Percentiles rank a stretch among this genome's conserved stretches.
Conservation (phyloP, 2,888 invertebrate species). For the Tenthredo scrophulariae region DNA sequence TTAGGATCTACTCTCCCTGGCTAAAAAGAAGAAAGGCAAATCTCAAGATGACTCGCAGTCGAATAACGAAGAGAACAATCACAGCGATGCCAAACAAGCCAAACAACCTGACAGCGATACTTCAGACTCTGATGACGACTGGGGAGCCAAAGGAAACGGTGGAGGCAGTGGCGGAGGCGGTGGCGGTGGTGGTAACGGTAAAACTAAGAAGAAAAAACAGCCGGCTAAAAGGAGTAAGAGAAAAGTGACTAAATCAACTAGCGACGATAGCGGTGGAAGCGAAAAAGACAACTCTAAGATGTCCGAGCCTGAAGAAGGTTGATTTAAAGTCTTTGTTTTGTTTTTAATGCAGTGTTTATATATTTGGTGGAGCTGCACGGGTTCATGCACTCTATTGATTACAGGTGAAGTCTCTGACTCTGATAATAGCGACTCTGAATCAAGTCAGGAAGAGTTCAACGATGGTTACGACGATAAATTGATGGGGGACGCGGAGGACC, state of each 20-base stretch:
- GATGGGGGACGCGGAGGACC: constrained; percentile 98
- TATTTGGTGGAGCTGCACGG: too few relatives aligned
- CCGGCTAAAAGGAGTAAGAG: constrained; percentile 75
- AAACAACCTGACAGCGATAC: constrained; percentile 78
- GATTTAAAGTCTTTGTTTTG: background rate
- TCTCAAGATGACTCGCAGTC: constrained; percentile 75
- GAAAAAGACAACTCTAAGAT: constrained; percentile 80
- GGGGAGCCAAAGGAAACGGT: constrained; percentile 74
- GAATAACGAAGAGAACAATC: constrained; percentile 69
- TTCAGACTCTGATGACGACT: constrained; percentile 80
- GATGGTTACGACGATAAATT: constrained; percentile 98
- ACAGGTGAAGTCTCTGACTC: constrained; percentile 89
- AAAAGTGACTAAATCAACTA: constrained; percentile 79
- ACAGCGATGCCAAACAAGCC: constrained; percentile 69
- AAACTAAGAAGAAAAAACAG: constrained; percentile 75
- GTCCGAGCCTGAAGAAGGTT: constrained; percentile 92
- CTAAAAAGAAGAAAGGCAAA: constrained; percentile 87
- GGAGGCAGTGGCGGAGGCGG: constrained; percentile 58
- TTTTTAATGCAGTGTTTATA: too few relatives aligned
- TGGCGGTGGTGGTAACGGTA: constrained; percentile 61
- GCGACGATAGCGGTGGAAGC: constrained; percentile 70
- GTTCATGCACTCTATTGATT: constrained; percentile 33
- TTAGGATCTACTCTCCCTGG: constrained; percentile 89
- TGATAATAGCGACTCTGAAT: constrained; percentile 82
- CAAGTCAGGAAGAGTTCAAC: constrained; percentile 92